Evolutionary conservation across 2,113 vertebrate species (phyloP).

Genomic region (Greenwoodochromis staneri): DNA sequence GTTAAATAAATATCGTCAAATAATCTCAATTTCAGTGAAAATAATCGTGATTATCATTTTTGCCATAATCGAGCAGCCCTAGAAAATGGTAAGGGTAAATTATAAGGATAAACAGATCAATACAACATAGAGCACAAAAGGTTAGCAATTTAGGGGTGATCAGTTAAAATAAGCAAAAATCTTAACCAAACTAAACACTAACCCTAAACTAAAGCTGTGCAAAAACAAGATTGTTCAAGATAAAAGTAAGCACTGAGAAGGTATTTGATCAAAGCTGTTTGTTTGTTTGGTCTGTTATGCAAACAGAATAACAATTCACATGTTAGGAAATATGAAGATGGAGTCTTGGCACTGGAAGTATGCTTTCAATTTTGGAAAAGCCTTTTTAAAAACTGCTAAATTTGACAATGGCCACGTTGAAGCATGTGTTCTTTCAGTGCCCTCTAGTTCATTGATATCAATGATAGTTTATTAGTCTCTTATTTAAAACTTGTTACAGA

Average conservation of each 20-base stretch:
- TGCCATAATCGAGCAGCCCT: no score
- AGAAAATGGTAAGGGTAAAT: neutral
- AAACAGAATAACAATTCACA: neutral
- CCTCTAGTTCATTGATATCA: neutral
- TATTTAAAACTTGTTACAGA: neutral
- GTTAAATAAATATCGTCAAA: no score
- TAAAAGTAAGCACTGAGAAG: neutral
- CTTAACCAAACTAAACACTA: neutral
- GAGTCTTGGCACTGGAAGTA: neutral
- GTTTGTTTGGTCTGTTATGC: neutral
- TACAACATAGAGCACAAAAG: neutral
- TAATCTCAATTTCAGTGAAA: no score
- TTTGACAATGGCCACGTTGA: neutral
- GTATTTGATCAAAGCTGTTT: neutral
- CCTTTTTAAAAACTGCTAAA: neutral
- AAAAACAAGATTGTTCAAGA: neutral
- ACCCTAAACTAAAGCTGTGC: neutral
- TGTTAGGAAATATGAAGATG: neutral
- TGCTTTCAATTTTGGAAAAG: neutral
- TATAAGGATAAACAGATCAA: neutral
- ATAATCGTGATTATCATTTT: no score
- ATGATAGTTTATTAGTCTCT: neutral
- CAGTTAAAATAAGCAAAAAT: neutral
- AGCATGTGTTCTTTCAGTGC: neutral
- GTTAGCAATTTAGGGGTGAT: neutral